A percentile compares a stretch with the other conserved stretches of the same genome.
Conservation (phyloP, 2,888 invertebrate genomes). For the Galeruca laticollis region DNA sequence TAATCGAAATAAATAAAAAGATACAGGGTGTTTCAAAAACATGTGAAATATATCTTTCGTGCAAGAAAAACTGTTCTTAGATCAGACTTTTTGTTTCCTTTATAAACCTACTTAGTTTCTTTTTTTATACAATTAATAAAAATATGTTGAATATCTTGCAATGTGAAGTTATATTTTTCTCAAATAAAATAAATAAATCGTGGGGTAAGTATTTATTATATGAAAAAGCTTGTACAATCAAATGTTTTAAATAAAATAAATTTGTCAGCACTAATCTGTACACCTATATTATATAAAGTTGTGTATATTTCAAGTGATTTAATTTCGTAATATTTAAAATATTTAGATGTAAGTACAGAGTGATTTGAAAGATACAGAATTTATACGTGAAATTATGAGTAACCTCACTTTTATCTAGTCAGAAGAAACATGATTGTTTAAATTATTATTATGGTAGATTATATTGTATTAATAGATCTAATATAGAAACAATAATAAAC, state of each 20-base stretch:
- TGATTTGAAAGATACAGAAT: not conserved
- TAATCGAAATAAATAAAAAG: slow-evolving; percentile 27
- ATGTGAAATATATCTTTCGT: slow-evolving; percentile 7
- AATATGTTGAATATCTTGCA: no score
- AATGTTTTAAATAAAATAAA: slow-evolving; percentile 30
- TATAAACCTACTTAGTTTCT: slow-evolving; percentile 26
- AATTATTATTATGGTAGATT: no score
- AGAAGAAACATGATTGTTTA: no score
- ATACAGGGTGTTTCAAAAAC: slow-evolving; percentile 23
- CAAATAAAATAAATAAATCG: slow-evolving; percentile 9
- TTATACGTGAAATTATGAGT: no score
- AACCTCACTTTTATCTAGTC: no score
- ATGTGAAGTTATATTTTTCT: no score
- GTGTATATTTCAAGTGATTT: slow-evolving; percentile 40
- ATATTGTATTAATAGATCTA: no score
- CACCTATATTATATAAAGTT: slow-evolving; percentile 34
- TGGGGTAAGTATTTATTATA: slow-evolving; percentile 24
- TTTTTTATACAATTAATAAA: no score
- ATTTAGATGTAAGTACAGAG: slow-evolving; percentile 20
- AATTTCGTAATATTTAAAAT: slow-evolving; percentile 31
- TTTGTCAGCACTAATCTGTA: slow-evolving; percentile 38
- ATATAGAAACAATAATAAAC: no score
- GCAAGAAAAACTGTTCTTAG: no score
- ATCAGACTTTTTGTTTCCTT: not conserved
- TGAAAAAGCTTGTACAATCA: slow-evolving; percentile 50